These are phyloP conservation scores for Lapara coniferarum DNA, from an alignment of 2,888 invertebrate genomes.

Conservation along the genomic window DNA sequence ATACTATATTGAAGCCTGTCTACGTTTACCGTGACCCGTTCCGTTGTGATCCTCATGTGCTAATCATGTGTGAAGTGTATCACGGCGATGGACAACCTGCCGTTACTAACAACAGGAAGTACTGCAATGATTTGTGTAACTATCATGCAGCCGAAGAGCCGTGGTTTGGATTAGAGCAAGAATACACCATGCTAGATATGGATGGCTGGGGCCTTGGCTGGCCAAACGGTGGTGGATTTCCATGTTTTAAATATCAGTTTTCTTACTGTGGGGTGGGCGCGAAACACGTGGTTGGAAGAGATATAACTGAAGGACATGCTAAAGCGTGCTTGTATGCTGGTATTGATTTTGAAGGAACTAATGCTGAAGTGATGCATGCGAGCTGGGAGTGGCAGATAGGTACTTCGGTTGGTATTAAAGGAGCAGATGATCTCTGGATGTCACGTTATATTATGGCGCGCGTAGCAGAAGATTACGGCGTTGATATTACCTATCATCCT, in stretches of 20 bases:
- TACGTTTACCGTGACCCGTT: conserved; percentile 96
- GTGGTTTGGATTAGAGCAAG: conserved; percentile 97
- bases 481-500: conserved; percentile 87
- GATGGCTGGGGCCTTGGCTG: conserved; percentile 96
- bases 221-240: conserved; percentile 96
- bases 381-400: conserved; percentile 97
- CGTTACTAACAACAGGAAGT: conserved; percentile 87
- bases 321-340: conserved; percentile 95
- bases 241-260: conserved; percentile 93
- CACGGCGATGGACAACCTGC: conserved; percentile 88
- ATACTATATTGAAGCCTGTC: conserved; percentile 93
- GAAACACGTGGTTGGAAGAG: conserved; percentile 95
- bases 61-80: conserved; percentile 94
- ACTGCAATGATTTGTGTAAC: conserved; percentile 88
- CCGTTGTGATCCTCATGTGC: conserved; percentile 91
- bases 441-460: conserved; percentile 91
- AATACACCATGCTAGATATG: conserved; percentile 93
- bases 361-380: conserved; percentile 98
- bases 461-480: conserved; percentile 93
- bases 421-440: conserved; percentile 94
- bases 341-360: conserved; percentile 95
- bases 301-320: conserved; percentile 94
- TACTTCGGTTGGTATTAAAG: conserved; percentile 92
- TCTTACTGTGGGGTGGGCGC: conserved; percentile 97
- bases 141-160: conserved; percentile 87